Percentiles rank a stretch among this genome's conserved stretches.
Evolutionary conservation across 2,113 vertebrate genomes (phyloP).

Genomic region (Oceanites oceanicus): DNA sequence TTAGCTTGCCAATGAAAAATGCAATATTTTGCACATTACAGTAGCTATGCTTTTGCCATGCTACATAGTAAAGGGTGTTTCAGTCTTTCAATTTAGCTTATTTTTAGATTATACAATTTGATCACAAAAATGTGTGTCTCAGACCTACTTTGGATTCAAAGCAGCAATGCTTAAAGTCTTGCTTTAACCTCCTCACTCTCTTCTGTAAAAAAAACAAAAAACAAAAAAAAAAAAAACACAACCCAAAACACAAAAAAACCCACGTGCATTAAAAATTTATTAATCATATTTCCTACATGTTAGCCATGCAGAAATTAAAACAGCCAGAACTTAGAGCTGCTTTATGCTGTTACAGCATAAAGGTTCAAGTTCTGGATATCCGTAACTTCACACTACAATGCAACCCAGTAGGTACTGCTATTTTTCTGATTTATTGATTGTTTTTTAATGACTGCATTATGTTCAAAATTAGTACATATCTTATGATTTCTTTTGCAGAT

Average conservation of each 20-base stretch:
- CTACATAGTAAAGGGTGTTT: slow-evolving; percentile 15
- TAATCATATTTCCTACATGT: background rate
- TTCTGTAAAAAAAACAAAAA: background rate
- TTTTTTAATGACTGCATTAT: background rate
- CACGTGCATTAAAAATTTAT: slow-evolving; percentile 31
- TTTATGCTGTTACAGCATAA: background rate
- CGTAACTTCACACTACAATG: background rate
- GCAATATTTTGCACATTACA: slow-evolving; percentile 70
- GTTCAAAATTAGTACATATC: background rate
- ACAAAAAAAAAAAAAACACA: background rate
- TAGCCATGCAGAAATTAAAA: slow-evolving; percentile 16
- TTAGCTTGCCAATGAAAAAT: slow-evolving; percentile 70
- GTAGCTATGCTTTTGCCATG: slow-evolving; percentile 55
- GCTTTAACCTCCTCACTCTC: background rate
- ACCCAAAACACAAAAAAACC: background rate
- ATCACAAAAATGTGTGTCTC: background rate
- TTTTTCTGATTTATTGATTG: background rate
- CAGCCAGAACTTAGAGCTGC: background rate
- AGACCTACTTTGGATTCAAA: background rate
- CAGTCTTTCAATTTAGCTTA: slow-evolving; percentile 7
- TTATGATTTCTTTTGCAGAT: background rate
- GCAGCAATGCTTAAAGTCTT: background rate
- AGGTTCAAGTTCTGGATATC: background rate
- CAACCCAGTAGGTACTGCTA: background rate
- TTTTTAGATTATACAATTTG: slow-evolving; percentile 13